phyloP scores from a whole-genome alignment of 2,113 vertebrate genomes.

The Sakesphorus luctuosus region DNA sequence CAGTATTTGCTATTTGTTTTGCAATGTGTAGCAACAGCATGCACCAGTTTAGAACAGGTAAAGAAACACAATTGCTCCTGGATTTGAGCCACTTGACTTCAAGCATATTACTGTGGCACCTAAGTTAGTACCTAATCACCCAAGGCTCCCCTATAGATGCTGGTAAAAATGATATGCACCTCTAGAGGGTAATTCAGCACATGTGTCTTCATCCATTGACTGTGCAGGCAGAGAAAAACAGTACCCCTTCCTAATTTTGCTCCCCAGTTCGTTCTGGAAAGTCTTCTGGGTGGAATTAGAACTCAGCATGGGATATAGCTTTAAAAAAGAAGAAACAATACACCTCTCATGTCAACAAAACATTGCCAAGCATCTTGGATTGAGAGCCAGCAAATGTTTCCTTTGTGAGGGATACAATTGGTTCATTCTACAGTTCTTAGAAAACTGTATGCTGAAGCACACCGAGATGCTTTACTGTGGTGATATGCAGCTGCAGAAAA shows the following conservation, averaged over 20 bases:
- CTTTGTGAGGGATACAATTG: neutral
- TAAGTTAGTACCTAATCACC: neutral
- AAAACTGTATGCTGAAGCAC: neutral
- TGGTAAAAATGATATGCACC: neutral
- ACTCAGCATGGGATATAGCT: neutral
- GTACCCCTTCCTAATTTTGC: neutral
- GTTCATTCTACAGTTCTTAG: neutral
- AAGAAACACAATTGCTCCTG: neutral
- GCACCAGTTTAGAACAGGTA: neutral
- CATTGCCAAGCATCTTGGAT: neutral
- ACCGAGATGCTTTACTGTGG: neutral
- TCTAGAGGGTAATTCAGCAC: neutral
- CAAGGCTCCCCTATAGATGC: neutral
- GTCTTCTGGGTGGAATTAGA: constrained; percentile 21
- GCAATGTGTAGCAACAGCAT: neutral
- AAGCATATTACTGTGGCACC: neutral
- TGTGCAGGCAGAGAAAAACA: neutral
- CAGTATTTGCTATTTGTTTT: neutral
- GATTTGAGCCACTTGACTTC: neutral
- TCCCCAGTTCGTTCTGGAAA: neutral
- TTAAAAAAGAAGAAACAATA: constrained; percentile 9
- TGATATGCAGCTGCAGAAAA: neutral
- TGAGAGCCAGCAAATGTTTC: neutral
- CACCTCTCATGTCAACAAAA: neutral
- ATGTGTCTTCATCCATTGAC: neutral